Percentiles rank a stretch among this genome's conserved stretches.
Evolutionary conservation across 1,140 invertebrate species (phyloP).

Genomic region (Spodoptera frugiperda): DNA sequence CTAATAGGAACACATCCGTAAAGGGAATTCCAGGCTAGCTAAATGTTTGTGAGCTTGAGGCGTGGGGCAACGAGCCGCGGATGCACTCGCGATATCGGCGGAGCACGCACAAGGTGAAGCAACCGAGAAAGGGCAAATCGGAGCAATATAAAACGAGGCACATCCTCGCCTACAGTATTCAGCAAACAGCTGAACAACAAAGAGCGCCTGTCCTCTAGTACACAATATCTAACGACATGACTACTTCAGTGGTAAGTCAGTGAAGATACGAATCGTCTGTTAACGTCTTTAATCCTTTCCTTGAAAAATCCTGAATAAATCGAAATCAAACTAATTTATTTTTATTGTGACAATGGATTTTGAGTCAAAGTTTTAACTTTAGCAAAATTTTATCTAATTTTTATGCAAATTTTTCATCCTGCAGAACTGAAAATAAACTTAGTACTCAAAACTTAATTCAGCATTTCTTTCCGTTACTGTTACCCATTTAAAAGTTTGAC

Average conservation of each 20-base stretch:
- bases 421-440: neutral
- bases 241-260: conserved; percentile 64
- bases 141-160: conserved; percentile 83
- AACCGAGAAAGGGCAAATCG: conserved; percentile 82
- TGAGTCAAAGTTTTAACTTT: neutral
- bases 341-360: neutral
- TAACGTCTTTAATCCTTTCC: neutral
- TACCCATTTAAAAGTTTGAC: too few species aligned
- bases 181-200: conserved; percentile 66
- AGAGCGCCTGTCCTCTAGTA: conserved; percentile 61
- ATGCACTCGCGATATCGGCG: conserved; percentile 65
- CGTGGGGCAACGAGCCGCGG: conserved; percentile 63
- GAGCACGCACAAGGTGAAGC: conserved; percentile 81
- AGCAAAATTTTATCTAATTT: neutral
- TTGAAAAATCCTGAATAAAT: neutral
- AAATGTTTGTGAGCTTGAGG: conserved; percentile 63
- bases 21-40: conserved; percentile 63
- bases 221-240: conserved; percentile 59
- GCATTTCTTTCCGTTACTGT: too few species aligned
- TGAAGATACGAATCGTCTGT: conserved; percentile 1
- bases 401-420: neutral
- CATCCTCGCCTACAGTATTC: conserved; percentile 78
- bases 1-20: conserved; percentile 49
- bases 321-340: neutral
- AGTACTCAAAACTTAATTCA: too few species aligned